Percentiles rank a stretch among this genome's conserved stretches.
Evolutionary conservation across 64 coral and sea anemone genomes (phyloP).

Genomic region (Astreopora myriophthalma): DNA sequence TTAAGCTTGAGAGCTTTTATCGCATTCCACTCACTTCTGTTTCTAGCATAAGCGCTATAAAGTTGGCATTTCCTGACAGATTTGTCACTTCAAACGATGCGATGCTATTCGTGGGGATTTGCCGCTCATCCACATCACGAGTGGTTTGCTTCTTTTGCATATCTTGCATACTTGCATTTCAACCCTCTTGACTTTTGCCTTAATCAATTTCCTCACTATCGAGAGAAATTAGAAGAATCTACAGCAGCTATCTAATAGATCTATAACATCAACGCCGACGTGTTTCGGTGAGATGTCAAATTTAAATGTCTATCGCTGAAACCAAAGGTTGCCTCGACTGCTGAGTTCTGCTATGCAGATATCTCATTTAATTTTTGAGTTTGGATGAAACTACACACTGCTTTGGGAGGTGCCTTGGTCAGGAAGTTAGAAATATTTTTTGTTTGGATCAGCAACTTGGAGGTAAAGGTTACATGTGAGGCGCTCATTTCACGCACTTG

Average conservation of each 20-base stretch:
- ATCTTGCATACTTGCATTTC: not conserved
- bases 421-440: not conserved
- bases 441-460: not conserved
- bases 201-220: not conserved
- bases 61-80: not conserved
- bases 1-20: not conserved
- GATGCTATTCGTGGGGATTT: not conserved
- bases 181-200: not conserved
- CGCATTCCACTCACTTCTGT: not conserved
- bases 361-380: not conserved
- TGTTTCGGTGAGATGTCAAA: not conserved
- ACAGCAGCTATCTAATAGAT: not conserved
- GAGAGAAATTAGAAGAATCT: not conserved
- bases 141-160: not conserved
- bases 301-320: not conserved
- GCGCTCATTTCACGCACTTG: not conserved
- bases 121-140: not conserved
- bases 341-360: not conserved
- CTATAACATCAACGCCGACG: not conserved
- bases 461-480: not conserved
- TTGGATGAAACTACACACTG: too few relatives aligned
- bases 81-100: not conserved
- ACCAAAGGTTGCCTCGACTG: not conserved
- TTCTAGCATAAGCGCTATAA: not conserved
- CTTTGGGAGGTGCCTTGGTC: not conserved